Evolutionary conservation across 2,888 invertebrate species (phyloP).

Genomic region (Plebejus melissa): DNA sequence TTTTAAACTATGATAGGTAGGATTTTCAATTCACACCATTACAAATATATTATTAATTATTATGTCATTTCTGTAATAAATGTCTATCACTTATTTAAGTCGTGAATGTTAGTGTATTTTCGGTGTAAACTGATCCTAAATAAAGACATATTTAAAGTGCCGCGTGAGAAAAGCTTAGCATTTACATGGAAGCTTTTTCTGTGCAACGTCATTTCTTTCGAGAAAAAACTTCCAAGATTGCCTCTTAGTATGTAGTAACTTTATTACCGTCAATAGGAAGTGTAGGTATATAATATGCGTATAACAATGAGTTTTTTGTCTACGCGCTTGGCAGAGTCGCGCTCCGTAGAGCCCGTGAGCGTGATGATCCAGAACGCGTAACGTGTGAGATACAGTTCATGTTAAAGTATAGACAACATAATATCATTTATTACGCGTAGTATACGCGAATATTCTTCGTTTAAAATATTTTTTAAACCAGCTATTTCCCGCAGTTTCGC

Average conservation of each 20-base stretch:
- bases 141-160: not conserved
- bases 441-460: too few relatives aligned
- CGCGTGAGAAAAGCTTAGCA: not conserved
- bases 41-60: too few relatives aligned
- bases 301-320: conserved; percentile 24
- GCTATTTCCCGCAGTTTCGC: too few relatives aligned
- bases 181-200: not conserved
- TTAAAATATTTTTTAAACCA: too few relatives aligned
- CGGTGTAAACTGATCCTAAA: not conserved
- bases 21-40: too few relatives aligned
- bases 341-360: conserved; percentile 33
- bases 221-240: not conserved
- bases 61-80: too few relatives aligned
- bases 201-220: not conserved
- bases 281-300: conserved; percentile 20
- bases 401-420: not conserved
- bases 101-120: too few relatives aligned
- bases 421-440: too few relatives aligned
- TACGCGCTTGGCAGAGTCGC: conserved; percentile 26
- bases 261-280: not conserved
- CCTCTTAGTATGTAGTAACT: not conserved
- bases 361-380: conserved; percentile 36
- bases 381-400: not conserved
- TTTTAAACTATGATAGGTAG: too few relatives aligned
- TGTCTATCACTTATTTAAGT: too few relatives aligned